A percentile compares a stretch with the other conserved stretches of the same genome.
Evolutionary conservation across 2,888 invertebrate species (phyloP).

Genomic region (Philaethria dido): DNA sequence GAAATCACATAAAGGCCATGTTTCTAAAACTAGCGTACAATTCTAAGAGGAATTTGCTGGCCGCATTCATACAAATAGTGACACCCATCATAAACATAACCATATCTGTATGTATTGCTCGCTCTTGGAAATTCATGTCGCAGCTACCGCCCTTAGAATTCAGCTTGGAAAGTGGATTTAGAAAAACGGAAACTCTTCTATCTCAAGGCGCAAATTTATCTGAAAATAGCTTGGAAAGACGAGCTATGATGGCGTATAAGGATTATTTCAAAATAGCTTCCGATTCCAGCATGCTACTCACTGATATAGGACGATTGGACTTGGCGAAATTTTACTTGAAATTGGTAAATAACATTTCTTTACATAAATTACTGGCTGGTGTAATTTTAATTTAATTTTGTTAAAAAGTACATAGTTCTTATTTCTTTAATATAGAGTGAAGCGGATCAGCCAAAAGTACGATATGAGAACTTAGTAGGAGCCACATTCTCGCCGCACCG

Average conservation of each 20-base stretch:
- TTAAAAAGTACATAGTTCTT: neutral
- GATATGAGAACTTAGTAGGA: conserved; percentile 82
- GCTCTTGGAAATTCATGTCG: conserved; percentile 75
- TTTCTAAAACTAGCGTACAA: conserved; percentile 72
- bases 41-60: conserved; percentile 69
- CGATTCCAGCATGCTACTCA: conserved; percentile 60
- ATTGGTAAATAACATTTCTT: conserved; percentile 58
- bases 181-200: conserved; percentile 64
- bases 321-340: conserved; percentile 72
- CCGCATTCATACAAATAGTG: conserved; percentile 71
- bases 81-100: conserved; percentile 75
- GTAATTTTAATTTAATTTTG: no score
- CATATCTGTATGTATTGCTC: conserved; percentile 70
- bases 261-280: conserved; percentile 62
- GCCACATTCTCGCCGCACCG: conserved; percentile 77
- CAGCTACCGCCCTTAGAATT: conserved; percentile 85
- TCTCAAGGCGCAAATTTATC: conserved; percentile 57
- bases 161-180: conserved; percentile 74
- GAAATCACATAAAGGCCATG: conserved; percentile 77
- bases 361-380: neutral
- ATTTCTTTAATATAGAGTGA: conserved; percentile 54
- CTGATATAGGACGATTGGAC: conserved; percentile 64
- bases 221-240: conserved; percentile 57
- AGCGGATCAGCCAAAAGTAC: conserved; percentile 66
- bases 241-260: conserved; percentile 63